These are phyloP conservation scores for Diprion similis DNA, from an alignment of 1,140 invertebrate genomes.

Conservation along the genomic window DNA sequence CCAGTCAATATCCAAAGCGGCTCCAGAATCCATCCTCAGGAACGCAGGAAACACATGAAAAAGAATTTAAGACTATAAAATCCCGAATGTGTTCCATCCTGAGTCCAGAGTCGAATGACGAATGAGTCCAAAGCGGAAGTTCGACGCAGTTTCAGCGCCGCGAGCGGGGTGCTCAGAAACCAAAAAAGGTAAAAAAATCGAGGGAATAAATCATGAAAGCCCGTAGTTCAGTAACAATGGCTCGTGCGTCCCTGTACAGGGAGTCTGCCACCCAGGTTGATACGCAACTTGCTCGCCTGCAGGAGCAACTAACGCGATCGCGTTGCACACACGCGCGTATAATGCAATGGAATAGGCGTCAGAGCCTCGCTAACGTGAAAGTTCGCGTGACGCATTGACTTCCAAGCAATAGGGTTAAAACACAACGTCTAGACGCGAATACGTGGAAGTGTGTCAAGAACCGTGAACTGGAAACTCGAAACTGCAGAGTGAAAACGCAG, in stretches of 20 bases:
- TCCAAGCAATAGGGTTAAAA: not conserved
- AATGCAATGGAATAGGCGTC: not conserved
- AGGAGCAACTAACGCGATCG: not conserved
- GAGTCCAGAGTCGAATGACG: no score
- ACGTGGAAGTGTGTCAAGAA: not conserved
- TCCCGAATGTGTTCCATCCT: no score
- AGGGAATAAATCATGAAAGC: not conserved
- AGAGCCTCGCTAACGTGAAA: not conserved
- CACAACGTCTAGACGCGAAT: not conserved
- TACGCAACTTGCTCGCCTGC: not conserved
- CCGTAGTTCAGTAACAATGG: not conserved
- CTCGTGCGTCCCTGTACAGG: no score
- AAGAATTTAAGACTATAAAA: no score
- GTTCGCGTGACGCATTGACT: slow-evolving; percentile 3
- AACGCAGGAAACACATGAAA: no score
- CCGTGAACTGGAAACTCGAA: slow-evolving; percentile 1
- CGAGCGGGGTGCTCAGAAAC: no score
- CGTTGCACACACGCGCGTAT: not conserved
- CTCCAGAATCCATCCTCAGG: no score
- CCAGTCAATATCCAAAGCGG: no score
- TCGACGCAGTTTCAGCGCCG: no score
- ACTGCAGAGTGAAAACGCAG: not conserved
- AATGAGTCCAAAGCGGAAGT: no score
- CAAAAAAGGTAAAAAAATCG: not conserved
- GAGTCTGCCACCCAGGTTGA: no score